Base-by-base conservation (phyloP, 64 coral and sea anemone species). In the Cladopsammia gracilis region DNA sequence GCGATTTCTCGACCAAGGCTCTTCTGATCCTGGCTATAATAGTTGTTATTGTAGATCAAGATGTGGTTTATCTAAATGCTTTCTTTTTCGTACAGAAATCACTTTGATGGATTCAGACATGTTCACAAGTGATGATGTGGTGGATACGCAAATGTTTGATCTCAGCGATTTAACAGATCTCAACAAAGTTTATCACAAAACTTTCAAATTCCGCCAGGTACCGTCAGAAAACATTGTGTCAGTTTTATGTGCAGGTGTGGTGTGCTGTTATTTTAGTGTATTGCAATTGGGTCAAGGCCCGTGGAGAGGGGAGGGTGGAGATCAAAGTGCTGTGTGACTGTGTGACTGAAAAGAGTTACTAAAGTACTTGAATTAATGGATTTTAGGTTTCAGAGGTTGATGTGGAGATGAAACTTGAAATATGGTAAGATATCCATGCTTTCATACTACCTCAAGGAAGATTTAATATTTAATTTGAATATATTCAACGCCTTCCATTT, bases 201-300 rank as follows among this genome's bases (percentile, higher is more conserved):
- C 90, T 3, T 92, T 92, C 26, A 83, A 74, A n/a, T 92, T 92
- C 71, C 65, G 43, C n/a, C 23, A 85, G 90, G 90, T 92, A 85
- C 3, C 4, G 14, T 49, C 24, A 42, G 12, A 56, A 56, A 56
- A 56, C 53, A 56, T 12, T 7, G n/a, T n/a, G 7, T 56, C 53
- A 10, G 3, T 56, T 56, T 56, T 56, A 56, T 7, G 12, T 10
- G 53, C 53, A 56, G 53, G 12, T 56, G 53, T 56, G 53, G 12
- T 56, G 12, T 7, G 53, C 7, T 56, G 7, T 12, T 56, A 56
- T 56, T 56, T 56, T 7, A 7, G 7, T 56, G 12, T 56, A 10
- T 56, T 6, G 7, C 53, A 56, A 6, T 12, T 56, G 5, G 6
- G 7, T 56, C 53, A 56, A 12, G 53, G 53, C 12, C 34, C 2